Conservation (phyloP, 2,113 vertebrate species). For the Ophthalmolycus amberensis region DNA sequence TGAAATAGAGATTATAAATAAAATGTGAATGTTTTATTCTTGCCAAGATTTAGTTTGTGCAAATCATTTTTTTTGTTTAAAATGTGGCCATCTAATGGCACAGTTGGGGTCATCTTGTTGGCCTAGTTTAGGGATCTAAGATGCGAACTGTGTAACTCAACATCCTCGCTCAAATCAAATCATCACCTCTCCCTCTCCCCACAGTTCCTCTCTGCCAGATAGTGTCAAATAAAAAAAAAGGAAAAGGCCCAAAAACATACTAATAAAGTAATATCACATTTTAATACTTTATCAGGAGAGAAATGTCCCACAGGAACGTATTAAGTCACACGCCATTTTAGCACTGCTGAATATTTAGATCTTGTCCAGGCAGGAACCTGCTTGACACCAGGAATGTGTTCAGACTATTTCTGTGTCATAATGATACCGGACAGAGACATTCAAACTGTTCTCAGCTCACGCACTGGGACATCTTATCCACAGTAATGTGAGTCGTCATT, state of each 20-base stretch:
- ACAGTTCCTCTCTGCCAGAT: slow-evolving; percentile 13
- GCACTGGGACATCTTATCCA: slow-evolving; percentile 73
- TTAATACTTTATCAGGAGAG: not conserved
- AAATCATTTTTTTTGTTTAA: too few species aligned
- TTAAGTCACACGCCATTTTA: not conserved
- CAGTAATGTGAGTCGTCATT: slow-evolving; percentile 70
- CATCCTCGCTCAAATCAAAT: not conserved
- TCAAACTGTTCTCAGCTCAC: slow-evolving; percentile 62
- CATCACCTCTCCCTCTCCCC: not conserved
- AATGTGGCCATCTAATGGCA: not conserved
- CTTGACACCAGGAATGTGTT: slow-evolving; percentile 66
- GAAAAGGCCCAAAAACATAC: not conserved
- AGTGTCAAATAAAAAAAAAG: not conserved
- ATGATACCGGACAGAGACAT: slow-evolving; percentile 71
- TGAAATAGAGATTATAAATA: not conserved
- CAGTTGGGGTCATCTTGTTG: not conserved
- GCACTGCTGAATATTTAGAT: slow-evolving; percentile 39
- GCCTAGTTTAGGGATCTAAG: not conserved
- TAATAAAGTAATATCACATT: not conserved
- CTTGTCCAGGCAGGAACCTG: slow-evolving; percentile 52
- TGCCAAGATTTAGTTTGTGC: not conserved
- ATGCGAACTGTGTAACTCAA: not conserved
- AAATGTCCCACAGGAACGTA: not conserved
- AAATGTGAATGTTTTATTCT: slow-evolving; percentile 4
- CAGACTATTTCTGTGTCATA: slow-evolving; percentile 75